phyloP scores from a whole-genome alignment of 2,113 vertebrate species.

The Anarhynchus alexandrinus region DNA sequence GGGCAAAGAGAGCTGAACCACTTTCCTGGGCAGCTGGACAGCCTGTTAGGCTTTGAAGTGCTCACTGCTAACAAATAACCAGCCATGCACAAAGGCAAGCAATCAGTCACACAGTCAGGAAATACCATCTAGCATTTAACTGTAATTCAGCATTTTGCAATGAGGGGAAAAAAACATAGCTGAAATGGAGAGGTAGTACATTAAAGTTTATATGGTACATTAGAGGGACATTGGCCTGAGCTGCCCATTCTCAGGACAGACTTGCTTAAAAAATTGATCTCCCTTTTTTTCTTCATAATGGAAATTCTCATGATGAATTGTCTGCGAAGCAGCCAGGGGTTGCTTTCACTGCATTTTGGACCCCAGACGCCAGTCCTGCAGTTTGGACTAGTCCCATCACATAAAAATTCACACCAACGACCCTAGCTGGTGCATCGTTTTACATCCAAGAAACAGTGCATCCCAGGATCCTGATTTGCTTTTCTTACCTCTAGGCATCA shows the following conservation, averaged over 20 bases:
- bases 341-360: not conserved
- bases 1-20: not conserved
- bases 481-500: not conserved
- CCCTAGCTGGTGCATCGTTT: not conserved
- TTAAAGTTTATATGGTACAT: not conserved
- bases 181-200: not conserved
- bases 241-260: not conserved
- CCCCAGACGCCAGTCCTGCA: not conserved
- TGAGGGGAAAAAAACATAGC: not conserved
- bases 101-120: not conserved
- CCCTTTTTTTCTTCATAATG: not conserved
- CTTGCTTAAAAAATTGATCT: not conserved
- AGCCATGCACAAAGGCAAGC: not conserved
- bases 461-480: not conserved
- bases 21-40: not conserved
- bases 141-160: conserved; percentile 1
- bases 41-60: not conserved
- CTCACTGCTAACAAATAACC: not conserved
- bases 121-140: not conserved
- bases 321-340: not conserved
- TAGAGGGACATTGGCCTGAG: not conserved
- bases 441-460: not conserved
- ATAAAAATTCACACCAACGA: not conserved
- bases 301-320: not conserved
- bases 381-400: not conserved